These are phyloP conservation scores for Tyrophagus putrescentiae DNA, from an alignment of 1,140 invertebrate species.

Conservation along the genomic window DNA sequence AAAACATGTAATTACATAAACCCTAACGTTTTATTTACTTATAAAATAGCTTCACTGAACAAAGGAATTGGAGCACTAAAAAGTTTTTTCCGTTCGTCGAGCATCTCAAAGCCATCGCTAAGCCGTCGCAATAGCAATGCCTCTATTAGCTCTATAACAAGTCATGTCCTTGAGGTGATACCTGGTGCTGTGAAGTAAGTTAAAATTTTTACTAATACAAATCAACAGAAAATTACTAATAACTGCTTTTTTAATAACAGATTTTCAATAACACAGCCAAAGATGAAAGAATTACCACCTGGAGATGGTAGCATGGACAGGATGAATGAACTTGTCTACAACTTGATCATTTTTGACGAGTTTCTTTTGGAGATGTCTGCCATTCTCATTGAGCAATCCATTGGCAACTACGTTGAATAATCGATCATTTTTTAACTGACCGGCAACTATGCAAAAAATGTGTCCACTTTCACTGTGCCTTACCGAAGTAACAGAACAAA, in stretches of 20 bases:
- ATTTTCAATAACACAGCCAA: too few species aligned
- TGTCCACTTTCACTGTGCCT: too few species aligned
- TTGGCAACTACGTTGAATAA: too few species aligned
- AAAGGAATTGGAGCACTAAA: background rate
- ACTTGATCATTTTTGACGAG: conserved; percentile 5
- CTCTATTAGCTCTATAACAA: background rate
- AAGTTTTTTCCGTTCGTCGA: background rate
- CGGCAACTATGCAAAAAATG: too few species aligned
- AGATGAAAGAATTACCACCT: too few species aligned
- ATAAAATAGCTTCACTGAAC: background rate
- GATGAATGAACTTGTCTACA: conserved; percentile 8
- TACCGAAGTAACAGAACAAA: too few species aligned
- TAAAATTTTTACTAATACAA: background rate
- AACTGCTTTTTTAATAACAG: too few species aligned
- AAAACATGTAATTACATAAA: background rate
- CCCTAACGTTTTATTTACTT: background rate
- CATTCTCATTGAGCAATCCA: conserved; percentile 8
- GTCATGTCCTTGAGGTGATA: background rate
- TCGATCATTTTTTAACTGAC: too few species aligned
- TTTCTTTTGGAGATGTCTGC: conserved; percentile 9
- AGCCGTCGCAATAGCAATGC: conserved; percentile 9
- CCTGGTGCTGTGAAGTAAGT: conserved; percentile 8
- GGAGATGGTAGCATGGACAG: too few species aligned
- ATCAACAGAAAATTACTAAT: too few species aligned
- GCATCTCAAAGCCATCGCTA: background rate